These are phyloP conservation scores for Tachuris rubrigastra DNA, from an alignment of 2,113 vertebrate species.

Conservation along the genomic window DNA sequence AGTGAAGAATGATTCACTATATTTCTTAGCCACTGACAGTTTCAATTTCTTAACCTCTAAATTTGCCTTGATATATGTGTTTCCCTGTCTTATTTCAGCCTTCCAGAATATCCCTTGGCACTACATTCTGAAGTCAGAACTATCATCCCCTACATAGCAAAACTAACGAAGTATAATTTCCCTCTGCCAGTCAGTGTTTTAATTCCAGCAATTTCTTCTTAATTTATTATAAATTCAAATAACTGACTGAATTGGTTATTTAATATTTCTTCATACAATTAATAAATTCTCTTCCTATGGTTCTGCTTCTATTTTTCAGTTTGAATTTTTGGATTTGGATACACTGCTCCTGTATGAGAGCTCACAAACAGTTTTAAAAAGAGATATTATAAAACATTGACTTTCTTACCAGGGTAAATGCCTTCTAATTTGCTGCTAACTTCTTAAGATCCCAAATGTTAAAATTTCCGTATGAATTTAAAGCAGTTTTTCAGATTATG, in stretches of 20 bases:
- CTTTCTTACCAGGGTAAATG: neutral
- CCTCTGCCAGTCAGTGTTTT: neutral
- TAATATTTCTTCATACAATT: neutral
- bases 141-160: neutral
- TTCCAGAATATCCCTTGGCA: neutral
- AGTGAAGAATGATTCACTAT: constrained; percentile 46
- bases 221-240: neutral
- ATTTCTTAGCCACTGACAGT: constrained; percentile 39
- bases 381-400: neutral
- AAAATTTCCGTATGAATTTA: neutral
- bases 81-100: neutral
- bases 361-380: neutral
- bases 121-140: neutral
- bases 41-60: constrained; percentile 58
- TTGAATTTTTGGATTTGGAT: neutral
- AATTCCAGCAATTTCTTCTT: neutral
- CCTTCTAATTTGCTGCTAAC: neutral
- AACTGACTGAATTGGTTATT: neutral
- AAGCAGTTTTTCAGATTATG: neutral
- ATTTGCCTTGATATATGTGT: constrained; percentile 40
- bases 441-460: neutral
- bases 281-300: neutral
- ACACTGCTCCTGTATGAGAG: neutral
- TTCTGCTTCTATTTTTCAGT: neutral
- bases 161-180: constrained; percentile 1